Base-by-base conservation (phyloP, 2,797 vertebrate species). In the Parotocinclus haroldoi region DNA sequence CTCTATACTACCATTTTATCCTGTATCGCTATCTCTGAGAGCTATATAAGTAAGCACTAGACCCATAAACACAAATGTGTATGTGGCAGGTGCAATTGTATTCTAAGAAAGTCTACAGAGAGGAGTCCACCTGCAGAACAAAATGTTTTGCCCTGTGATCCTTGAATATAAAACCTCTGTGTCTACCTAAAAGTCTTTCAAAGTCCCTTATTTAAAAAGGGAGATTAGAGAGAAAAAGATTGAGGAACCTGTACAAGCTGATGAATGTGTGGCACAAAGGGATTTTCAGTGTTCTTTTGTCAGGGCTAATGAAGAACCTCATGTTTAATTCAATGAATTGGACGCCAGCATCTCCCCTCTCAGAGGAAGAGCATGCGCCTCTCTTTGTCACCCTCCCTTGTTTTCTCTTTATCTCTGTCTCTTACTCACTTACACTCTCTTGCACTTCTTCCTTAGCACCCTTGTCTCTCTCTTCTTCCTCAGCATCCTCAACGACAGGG, bases 301-400 rank as follows among this genome's bases (percentile, higher is more conserved):
- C 84, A 84, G 84, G 82, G 83, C 85, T 89, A 84, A 86, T 83
- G 86, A 92, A 91, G 78, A 75, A 80, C 74, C 76, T 88, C 86
- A 91, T 90, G 86, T 92, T 92, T 94, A 93, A 93, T 93, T 92
- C 90, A 93, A 85, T 79, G 85, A 80, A 72, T 71, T 63, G 79
- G 84, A 80, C 76, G 80, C 70, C 38, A 67, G 56, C 72, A 70
- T 58, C 74, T 42, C 73, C 73, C 71, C 58, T 77, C 73, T 81
- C 81, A 61, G 66, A 71, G 73, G 70, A 70, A 59, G 59, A 69
- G 60, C 72, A 57, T 68, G 58, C 80, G 77, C 50, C 83, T 73
- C 59, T 77, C 50, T 75, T 83, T 70, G 67, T 55, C 45, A 63
- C 68, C 48, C 36, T 60, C 51, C 61, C 57, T 71, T 63, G 40